phyloP scores from a whole-genome alignment of 1,140 invertebrate species.

The Meloidogyne chitwoodi region DNA sequence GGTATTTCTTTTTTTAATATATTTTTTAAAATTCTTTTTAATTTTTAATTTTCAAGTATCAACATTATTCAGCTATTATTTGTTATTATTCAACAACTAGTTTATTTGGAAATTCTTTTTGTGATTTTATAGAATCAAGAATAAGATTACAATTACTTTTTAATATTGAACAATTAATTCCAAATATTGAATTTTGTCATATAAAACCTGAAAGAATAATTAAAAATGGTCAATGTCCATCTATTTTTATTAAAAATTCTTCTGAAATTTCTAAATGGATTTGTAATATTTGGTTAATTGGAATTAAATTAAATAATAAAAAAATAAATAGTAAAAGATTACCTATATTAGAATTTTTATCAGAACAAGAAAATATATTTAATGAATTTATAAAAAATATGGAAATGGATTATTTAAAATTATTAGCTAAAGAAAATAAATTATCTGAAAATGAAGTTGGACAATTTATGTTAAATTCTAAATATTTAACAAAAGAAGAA shows the following conservation, averaged over 20 bases:
- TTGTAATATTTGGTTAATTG: neutral
- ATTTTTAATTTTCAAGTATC: neutral
- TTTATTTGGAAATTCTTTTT: conserved; percentile 10
- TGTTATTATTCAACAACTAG: neutral
- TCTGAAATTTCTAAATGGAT: neutral
- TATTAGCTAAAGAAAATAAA: neutral
- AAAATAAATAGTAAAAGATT: neutral
- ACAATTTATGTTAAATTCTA: neutral
- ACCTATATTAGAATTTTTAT: neutral
- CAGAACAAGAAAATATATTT: neutral
- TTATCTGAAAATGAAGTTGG: neutral
- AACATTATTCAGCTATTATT: neutral
- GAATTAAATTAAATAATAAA: neutral
- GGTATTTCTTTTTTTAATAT: neutral
- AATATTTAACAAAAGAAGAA: neutral
- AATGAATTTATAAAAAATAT: neutral
- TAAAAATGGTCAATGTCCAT: neutral
- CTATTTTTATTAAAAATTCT: neutral
- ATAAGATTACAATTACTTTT: conserved; percentile 4
- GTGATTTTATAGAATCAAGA: neutral
- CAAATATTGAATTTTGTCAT: neutral
- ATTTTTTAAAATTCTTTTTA: neutral
- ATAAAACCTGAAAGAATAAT: neutral
- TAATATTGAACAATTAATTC: neutral
- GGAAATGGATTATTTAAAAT: neutral